Base-by-base conservation (phyloP, 2,888 invertebrate species). In the Agapostemon virescens region DNA sequence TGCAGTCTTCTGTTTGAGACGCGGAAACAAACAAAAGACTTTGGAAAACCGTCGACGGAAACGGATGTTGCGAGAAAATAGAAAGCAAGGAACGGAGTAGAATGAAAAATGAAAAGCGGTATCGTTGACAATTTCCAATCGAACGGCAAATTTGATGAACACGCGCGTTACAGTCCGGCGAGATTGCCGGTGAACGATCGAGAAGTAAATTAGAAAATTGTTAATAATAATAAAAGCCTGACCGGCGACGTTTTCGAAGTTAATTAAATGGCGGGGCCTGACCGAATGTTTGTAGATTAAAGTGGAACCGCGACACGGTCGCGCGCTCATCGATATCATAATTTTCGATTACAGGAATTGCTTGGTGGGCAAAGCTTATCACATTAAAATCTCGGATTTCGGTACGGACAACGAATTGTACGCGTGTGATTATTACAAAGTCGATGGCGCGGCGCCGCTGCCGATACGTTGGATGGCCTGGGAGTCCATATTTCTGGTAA, bases 391-490 rank as follows among this genome's bases (percentile, higher is more conserved):
- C 86, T 96, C 96, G 86, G 97, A 97, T 93, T 97, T 97, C 91
- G 97, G 97, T 55, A 97, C 97, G 30, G 96, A 97, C 94, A 96
- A 96, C 93, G 96, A 97, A 91, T 93, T 95, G 26, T 97, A 97
- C 91, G 94, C 95, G 9, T 93, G 94, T 82, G 98, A 98, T 92
- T 98, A 98, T 93, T 97, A 97, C 93, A 95, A 96, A 90, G 95
- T 97, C 42, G 97, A 96, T 88, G 97, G 96, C 0, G 94, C 95
- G 42, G 95, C 96, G 71, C 95, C 97, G 1, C 93, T 98, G 87
- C 98, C 98, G 0, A 95, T 98, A 74, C 94, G 98, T 68, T 98
- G 98, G 98, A 97, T 97, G 94, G 96, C 97, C 1, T 97, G 97
- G 97, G 98, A 98, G 92, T 95, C 96, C 1, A 95, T 97, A 77